Base-by-base conservation (phyloP, 2,113 vertebrate species). In the Plotosus lineatus region DNA sequence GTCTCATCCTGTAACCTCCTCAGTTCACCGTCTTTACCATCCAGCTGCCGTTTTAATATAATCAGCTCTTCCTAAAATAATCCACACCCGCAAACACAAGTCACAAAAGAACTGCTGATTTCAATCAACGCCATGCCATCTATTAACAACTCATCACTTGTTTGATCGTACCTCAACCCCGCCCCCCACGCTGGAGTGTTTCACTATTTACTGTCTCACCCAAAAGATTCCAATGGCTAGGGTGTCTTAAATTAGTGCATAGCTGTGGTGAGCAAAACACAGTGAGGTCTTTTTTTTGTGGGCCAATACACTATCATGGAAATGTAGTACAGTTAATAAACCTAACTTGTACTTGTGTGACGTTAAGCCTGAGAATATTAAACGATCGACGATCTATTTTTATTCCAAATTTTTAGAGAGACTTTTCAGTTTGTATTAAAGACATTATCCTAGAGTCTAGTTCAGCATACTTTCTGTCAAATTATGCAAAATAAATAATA, bases 51-150 rank as follows among this genome's bases (percentile, higher is more conserved):
- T 90, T 94, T 95, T 89, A 98, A 88, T 63, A 91, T 85, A 44
- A 87, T 83, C n/a, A 99, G 87, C 76, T 99, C 97, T 79, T 98
- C 97, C 97, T 99, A 90, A 76, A 56, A 48, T 14, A 78, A 86
- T 53, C 86, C 56, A 88, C 40, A 79, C 87, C 58, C 79, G 66
- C 66, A 80, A 19, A 46, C 21, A 74, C 74, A 51, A 2, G 23
- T 42, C 26, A 28, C 11, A 12, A 69, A 42, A n/a, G 17, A 42
- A 36, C 46, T 36, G 69, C 46, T 48, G 68, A 48, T 48, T 17
- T 50, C 26, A 79, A 58, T 56, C 65, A 71, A 6, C n/a, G 26
- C 60, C 46, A 40, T 3, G 23, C 26, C 33, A 12, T 50, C n/a
- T 33, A 23, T 72, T 21, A 72, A 51, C 15, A 51, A 33, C 17